Evolutionary conservation across 2,888 invertebrate genomes (phyloP).

Genomic region (Trisateles emortualis): DNA sequence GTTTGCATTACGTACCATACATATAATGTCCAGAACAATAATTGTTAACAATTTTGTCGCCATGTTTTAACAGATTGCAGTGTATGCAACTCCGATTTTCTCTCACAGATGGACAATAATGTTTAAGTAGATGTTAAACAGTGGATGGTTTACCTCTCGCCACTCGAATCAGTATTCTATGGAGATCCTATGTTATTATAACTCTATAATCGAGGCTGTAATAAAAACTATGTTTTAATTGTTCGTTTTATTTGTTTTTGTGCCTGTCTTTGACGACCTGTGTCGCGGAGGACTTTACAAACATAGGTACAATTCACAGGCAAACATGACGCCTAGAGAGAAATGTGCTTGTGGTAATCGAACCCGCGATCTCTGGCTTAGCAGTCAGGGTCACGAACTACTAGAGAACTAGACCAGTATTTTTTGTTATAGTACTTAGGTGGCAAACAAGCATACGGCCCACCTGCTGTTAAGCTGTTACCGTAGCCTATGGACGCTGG

Average conservation of each 20-base stretch:
- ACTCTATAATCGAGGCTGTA: conserved; percentile 71
- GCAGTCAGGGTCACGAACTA: too few relatives aligned
- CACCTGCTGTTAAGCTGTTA: too few relatives aligned
- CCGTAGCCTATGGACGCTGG: too few relatives aligned
- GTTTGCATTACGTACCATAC: conserved; percentile 15
- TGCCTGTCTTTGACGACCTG: too few relatives aligned
- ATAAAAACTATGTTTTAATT: conserved; percentile 65
- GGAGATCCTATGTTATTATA: conserved; percentile 64
- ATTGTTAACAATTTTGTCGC: neutral
- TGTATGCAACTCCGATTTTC: conserved; percentile 33
- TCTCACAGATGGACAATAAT: conserved; percentile 44
- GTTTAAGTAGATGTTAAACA: conserved; percentile 35
- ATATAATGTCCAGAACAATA: neutral
- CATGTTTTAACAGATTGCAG: neutral
- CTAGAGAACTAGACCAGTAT: too few relatives aligned
- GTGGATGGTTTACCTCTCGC: conserved; percentile 38
- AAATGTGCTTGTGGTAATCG: too few relatives aligned
- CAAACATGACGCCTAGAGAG: too few relatives aligned
- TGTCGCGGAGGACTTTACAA: too few relatives aligned
- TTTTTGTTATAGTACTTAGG: too few relatives aligned
- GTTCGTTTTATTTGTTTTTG: conserved; percentile 45
- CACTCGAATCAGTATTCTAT: conserved; percentile 69
- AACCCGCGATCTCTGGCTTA: too few relatives aligned
- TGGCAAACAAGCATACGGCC: too few relatives aligned
- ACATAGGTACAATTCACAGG: too few relatives aligned